Conservation (phyloP, 2,888 invertebrate genomes). For the Dysmachus trigonus region DNA sequence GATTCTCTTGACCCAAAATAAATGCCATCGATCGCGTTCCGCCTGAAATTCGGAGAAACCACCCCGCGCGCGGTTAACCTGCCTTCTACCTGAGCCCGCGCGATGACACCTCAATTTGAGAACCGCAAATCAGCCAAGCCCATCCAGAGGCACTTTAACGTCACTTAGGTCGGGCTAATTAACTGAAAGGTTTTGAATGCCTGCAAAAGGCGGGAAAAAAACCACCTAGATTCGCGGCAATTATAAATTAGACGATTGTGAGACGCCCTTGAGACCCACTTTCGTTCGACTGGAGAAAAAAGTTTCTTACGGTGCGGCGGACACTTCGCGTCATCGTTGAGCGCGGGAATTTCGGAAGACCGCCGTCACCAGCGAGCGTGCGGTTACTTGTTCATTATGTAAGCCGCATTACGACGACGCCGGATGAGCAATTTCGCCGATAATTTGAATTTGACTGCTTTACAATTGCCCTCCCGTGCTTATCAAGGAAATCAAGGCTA, state of each 20-base stretch:
- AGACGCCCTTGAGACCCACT: not conserved
- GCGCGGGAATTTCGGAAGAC: not conserved
- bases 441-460: not conserved
- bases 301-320: not conserved
- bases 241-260: not conserved
- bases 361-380: not conserved
- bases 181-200: not conserved
- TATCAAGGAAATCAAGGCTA: not conserved
- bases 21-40: not conserved
- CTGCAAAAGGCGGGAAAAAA: not conserved
- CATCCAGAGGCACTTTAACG: not conserved
- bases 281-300: not conserved
- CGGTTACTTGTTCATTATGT: not conserved
- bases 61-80: not conserved
- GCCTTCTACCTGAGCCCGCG: not conserved
- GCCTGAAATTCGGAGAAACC: not conserved
- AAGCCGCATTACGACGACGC: not conserved
- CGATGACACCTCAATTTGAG: not conserved
- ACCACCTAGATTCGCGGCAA: not conserved
- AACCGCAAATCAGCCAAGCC: not conserved
- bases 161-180: not conserved
- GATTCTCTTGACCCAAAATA: not conserved
- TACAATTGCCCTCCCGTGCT: not conserved
- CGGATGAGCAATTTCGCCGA: not conserved
- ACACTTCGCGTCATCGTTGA: not conserved